Base-by-base conservation (phyloP, 2,888 invertebrate species). In the Agrilus biguttatus region DNA sequence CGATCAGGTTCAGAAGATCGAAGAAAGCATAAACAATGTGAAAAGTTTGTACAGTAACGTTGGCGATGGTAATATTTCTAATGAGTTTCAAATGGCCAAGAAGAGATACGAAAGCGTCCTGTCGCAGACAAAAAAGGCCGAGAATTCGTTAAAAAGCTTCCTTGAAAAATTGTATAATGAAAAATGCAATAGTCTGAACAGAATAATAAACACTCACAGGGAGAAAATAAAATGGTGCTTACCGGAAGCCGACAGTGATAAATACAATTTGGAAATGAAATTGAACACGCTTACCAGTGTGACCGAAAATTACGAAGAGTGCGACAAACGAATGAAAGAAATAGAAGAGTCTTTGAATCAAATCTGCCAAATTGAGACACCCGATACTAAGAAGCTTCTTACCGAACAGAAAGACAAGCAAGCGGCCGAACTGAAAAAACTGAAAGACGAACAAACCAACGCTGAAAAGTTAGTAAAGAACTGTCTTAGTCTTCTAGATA, bases 221-320 rank as follows among this genome's bases (percentile, higher is more conserved):
- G 93, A 95, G 58, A 93, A 93, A 65, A 80, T 90, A 1, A 73
- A 79, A 12, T 93, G 93, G 91, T 95, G 93, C 61, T 76, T 82
- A 56, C 88, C 90, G 1, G 92, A 93, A 58, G 76, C 83, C 1
- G 80, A 82, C 32, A 90, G 88, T 56, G 93, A 95, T 58, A 83
- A 83, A 61, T 93, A 92, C 61, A 91, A 90, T 59, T 72, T 93
- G 23, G 90, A 93, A 70, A 88, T 91, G 0, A 95, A 95, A 67
- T 75, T 83, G 54, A 80, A 84, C 1, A 83, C 88, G 0, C 62
- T 92, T 33, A 69, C 71, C 45, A 89, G 90, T 48, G 81, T 88
- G 2, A 77, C 81, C 60, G 73, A 73, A 47, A 81, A 82, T 17
- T 75, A 88, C 34, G 66, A 69, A 17, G 87, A 87, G 52, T 85